Base-by-base conservation (phyloP, 2,113 vertebrate genomes). In the Phoenicopterus ruber region DNA sequence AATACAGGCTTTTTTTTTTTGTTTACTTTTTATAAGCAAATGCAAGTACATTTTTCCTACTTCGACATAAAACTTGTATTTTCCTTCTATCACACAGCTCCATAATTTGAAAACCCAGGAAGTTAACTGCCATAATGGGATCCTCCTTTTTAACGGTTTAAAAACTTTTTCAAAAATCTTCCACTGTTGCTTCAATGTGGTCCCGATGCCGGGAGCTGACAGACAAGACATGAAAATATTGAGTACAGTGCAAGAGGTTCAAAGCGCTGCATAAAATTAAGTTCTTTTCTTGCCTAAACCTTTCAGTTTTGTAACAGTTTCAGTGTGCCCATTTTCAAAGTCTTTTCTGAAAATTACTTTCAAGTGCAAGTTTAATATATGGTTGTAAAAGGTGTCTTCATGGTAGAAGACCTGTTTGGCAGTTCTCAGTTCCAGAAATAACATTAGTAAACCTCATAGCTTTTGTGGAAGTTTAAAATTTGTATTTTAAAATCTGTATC, bases 131-230 rank as follows among this genome's bases (percentile, higher is more conserved):
- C 4, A 2, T 42, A 66, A 32, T 2, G 1, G 4, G 6, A 66
- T n/a, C 47, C 8, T n/a, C 10, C 7, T n/a, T 82, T 54, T n/a
- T 9, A 70, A 62, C 5, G 0, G 9, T 61, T 57, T 29, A 12
- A 21, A 89, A 61, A 44, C 9, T 2, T 49, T 3, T 26, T 47
- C 3, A 66, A 22, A 50, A 65, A 20, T 28, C 25, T 66, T 40
- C 21, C 31, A 16, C 25, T 49, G 24, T 9, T 67, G 3, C 66
- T 69, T 61, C 46, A 32, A 0, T 4, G 11, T 6, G 5, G 24
- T 29, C 28, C 22, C 7, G 21, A 1, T 5, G 13, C 6, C 3
- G 7, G 49, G 46, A 80, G n/a, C 25, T 42, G 42, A 29, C 0
- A 6, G 42, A 42, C 47, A 36, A 31, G 46, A 50, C 14, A 17